Evolutionary conservation across 1,140 invertebrate genomes (phyloP).

Genomic region (Chlorops oryzae): DNA sequence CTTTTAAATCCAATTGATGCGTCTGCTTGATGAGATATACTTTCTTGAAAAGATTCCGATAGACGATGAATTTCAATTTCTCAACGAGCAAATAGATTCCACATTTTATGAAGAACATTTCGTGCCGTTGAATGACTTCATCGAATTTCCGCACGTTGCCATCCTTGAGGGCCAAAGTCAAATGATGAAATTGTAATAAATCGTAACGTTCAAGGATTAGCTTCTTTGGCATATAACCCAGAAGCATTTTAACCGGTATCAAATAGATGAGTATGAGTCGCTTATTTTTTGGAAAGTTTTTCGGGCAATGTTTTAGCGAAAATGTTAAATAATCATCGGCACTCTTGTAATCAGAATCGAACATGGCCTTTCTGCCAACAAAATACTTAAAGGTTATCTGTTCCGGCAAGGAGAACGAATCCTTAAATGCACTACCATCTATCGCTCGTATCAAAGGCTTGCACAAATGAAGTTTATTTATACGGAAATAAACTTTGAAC

Average conservation of each 20-base stretch:
- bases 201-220: slow-evolving; percentile 82
- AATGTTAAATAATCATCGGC: slow-evolving; percentile 89
- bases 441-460: slow-evolving; percentile 95
- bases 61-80: slow-evolving; percentile 91
- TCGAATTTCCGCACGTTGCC: slow-evolving; percentile 84
- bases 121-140: slow-evolving; percentile 76
- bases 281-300: slow-evolving; percentile 79
- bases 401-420: slow-evolving; percentile 77
- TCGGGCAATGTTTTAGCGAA: slow-evolving; percentile 88
- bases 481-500: slow-evolving; percentile 95
- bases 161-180: slow-evolving; percentile 79
- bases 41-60: slow-evolving; percentile 95
- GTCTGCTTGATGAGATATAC: slow-evolving; percentile 81
- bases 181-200: slow-evolving; percentile 81
- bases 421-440: slow-evolving; percentile 82
- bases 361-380: slow-evolving; percentile 95
- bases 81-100: slow-evolving; percentile 96
- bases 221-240: slow-evolving; percentile 84
- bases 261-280: slow-evolving; percentile 91
- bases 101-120: slow-evolving; percentile 88
- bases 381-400: slow-evolving; percentile 96
- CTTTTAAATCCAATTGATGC: slow-evolving; percentile 84
- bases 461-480: slow-evolving; percentile 94
- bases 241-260: slow-evolving; percentile 93
- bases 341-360: slow-evolving; percentile 90